phyloP scores from a whole-genome alignment of 2,113 vertebrate genomes.

The Phaethon lepturus region DNA sequence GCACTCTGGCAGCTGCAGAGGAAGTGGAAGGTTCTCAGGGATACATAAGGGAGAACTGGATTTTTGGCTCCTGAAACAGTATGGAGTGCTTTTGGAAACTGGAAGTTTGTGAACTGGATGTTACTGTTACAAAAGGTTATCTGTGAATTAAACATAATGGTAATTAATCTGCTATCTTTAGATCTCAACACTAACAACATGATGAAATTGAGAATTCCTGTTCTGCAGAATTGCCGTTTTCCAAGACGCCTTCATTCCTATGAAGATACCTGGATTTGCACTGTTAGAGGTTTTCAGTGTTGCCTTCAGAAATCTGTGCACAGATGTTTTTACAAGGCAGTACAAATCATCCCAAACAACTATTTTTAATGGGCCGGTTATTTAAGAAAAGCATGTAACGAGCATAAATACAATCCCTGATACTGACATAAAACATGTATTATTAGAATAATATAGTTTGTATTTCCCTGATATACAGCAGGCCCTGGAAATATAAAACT shows the following conservation, averaged over 20 bases:
- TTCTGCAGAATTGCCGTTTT: not conserved
- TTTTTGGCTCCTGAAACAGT: slow-evolving; percentile 39
- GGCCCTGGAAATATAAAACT: not conserved
- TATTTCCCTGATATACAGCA: not conserved
- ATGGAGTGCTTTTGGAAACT: slow-evolving; percentile 25
- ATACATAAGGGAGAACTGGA: slow-evolving; percentile 26
- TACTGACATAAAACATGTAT: not conserved
- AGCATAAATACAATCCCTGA: not conserved
- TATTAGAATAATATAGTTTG: not conserved
- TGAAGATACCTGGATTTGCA: not conserved
- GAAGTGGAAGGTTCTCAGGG: slow-evolving; percentile 49
- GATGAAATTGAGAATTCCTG: not conserved
- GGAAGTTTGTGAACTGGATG: not conserved
- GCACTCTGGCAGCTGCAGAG: slow-evolving; percentile 46
- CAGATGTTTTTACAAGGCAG: slow-evolving; percentile 12
- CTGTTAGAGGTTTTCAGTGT: not conserved
- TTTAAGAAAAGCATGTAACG: not conserved
- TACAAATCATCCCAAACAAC: not conserved
- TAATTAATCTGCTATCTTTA: slow-evolving; percentile 16
- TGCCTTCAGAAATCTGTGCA: not conserved
- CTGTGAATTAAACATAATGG: not conserved
- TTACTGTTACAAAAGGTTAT: slow-evolving; percentile 20
- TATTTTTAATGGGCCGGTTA: slow-evolving; percentile 15
- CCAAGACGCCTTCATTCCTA: not conserved
- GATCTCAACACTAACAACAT: not conserved